Base-by-base conservation (phyloP, 1,140 invertebrate genomes). In the Drosophila pseudoananassae region DNA sequence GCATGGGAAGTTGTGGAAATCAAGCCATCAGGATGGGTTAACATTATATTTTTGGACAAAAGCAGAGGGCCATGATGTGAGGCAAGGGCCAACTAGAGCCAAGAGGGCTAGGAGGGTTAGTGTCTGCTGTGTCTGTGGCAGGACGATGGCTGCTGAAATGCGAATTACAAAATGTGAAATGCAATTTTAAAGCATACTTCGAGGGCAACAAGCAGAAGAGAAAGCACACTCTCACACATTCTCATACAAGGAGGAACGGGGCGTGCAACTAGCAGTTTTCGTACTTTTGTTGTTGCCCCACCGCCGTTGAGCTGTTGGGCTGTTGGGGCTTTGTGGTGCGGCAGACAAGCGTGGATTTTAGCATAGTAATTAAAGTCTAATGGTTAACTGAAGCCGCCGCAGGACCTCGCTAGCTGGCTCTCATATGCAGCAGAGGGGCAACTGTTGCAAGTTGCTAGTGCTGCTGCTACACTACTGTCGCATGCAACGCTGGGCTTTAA, bases 281-380 rank as follows among this genome's bases (percentile, higher is more conserved):
- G 9, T 3, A 31, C 17, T 58, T 46, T 54, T 40, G 51, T 55
- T 29, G 25, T 25, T 23, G 20, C 29, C 15, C 52, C 45, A 25
- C 23, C 54, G 60, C 46, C 46, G 20, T 20, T 20, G 20, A 20
- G 20, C 20, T 20, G 20, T 20, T 20, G 20, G 20, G 20, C 20
- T 69, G 65, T 17, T 69, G 65, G 40, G 38, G 63, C 65, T 80
- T 70, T 71, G 59, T 58, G 58, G 60, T 31, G 75, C 78, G 58
- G 80, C 80, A 83, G 76, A 70, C 65, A 75, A 84, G 81, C 80
- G 72, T 84, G 80, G 72, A 84, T 84, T 84, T 84, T 79, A 84
- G 80, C 80, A 80, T 70, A 84, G 80, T 76, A 84, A 84, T 85
- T 84, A 84, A 85, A 85, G 80, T 75, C 76, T 85, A 84, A 84